Evolutionary conservation across 2,888 invertebrate genomes (phyloP), one percentile per base, ranked within the genome.

Genomic region (Stramonita haemastoma): DNA sequence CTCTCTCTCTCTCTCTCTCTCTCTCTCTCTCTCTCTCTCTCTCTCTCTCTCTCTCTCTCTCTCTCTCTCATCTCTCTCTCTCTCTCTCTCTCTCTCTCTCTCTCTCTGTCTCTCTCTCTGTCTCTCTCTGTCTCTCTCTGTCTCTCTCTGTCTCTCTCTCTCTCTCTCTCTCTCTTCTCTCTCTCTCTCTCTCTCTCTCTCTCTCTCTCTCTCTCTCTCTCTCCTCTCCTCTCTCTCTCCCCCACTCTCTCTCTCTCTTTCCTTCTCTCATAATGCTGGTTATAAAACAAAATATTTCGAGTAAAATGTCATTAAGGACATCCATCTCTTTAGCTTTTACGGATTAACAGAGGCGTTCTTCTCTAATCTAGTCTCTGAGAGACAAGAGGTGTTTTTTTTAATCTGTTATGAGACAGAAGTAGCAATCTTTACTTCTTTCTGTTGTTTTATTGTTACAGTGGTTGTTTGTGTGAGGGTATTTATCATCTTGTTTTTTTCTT

Each of bases 71-170:
- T 81, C 4, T n/a, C 17, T 15, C 26, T 17, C 2, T 84, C 26
- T 36, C 84, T 22, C 11, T 17, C 6, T 84, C 29, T 84, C 11
- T 36, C 84, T 84, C 84, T 84, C 84, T 84, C 84, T 34, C n/a
- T n/a, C 19, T 26, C 19, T 60, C 60, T 60, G 13, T 60, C 60
- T 60, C 60, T 29, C 77, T 77, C 11, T 77, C 32, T 77, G 32
- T 32, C 32, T 77, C 11, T 77, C 77, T 77, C 5, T 32, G 29
- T 29, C 0, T 32, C 77, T 77, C 0, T 77, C 77, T 77, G 0
- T 77, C 77, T 77, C 6, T 77, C 77, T 77, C 6, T 77, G 29
- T 77, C 6, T 77, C 77, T 32, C 32, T 34, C 32, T 77, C 32
- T 77, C 32, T 77, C 2, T 11, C 32, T 77, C 19, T 19, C 2